These are phyloP conservation scores for Cecidostiba fungosa DNA, from an alignment of 2,888 invertebrate genomes.

Conservation along the genomic window DNA sequence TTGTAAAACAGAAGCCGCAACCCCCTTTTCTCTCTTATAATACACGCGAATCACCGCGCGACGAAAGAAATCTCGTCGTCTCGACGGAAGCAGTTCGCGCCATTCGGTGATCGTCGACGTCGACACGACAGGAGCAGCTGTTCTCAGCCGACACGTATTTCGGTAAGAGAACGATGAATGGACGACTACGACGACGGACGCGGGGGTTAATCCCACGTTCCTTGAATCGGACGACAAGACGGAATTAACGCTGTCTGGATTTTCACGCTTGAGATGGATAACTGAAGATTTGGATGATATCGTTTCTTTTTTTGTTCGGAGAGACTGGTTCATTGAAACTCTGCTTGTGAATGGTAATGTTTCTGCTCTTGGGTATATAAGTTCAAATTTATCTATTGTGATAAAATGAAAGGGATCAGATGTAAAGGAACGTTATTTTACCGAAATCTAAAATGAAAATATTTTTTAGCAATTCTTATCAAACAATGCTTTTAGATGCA, in stretches of 20 bases:
- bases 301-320: not conserved
- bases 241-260: constrained; percentile 23
- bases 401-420: too few relatives aligned
- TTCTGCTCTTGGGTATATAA: too few relatives aligned
- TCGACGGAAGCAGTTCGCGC: constrained; percentile 44
- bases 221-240: not conserved
- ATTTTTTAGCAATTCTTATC: too few relatives aligned
- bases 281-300: not conserved
- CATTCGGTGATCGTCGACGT: constrained; percentile 45
- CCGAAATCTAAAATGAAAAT: too few relatives aligned
- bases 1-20: constrained; percentile 44
- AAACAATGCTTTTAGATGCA: too few relatives aligned
- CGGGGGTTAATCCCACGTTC: constrained; percentile 62
- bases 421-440: too few relatives aligned
- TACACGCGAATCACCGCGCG: constrained; percentile 21
- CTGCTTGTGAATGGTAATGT: not conserved
- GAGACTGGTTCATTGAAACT: not conserved
- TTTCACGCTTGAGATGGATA: constrained; percentile 41
- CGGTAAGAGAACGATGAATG: constrained; percentile 70
- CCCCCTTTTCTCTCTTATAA: constrained; percentile 48
- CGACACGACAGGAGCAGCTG: constrained; percentile 77
- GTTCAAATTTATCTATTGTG: too few relatives aligned
- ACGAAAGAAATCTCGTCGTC: constrained; percentile 6
- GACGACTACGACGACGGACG: constrained; percentile 69
- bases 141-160: constrained; percentile 70